Evolutionary conservation across 2,113 vertebrate genomes (phyloP).

Genomic region (Istiophorus platypterus): DNA sequence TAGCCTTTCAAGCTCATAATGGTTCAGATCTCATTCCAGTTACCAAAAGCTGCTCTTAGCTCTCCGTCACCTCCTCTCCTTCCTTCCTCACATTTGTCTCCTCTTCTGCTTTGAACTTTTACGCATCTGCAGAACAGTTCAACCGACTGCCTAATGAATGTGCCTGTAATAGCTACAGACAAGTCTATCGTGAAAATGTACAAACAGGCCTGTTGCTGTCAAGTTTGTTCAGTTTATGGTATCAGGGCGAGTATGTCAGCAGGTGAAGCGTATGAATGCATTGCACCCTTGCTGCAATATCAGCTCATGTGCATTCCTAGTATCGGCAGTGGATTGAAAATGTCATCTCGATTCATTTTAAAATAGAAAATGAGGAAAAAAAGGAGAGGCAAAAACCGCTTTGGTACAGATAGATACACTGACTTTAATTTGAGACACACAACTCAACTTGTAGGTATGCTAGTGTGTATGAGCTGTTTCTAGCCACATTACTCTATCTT

Average conservation of each 20-base stretch:
- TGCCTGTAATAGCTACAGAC: not conserved
- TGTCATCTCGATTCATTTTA: not conserved
- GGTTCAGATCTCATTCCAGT: not conserved
- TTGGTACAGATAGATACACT: not conserved
- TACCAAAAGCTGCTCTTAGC: not conserved
- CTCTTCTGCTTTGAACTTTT: slow-evolving; percentile 47
- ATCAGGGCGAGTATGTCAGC: not conserved
- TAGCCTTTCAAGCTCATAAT: not conserved
- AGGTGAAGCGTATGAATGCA: not conserved
- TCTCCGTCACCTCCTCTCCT: slow-evolving; percentile 15
- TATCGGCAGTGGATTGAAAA: not conserved
- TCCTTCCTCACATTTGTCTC: slow-evolving; percentile 10
- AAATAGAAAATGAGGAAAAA: no score
- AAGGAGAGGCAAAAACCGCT: not conserved
- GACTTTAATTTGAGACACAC: not conserved
- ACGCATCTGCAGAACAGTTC: slow-evolving; percentile 50
- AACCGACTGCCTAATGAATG: not conserved
- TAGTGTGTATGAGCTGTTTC: not conserved
- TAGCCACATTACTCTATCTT: not conserved
- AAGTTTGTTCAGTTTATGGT: not conserved
- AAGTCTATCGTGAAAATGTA: not conserved
- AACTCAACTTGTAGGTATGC: not conserved
- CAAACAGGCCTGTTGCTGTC: not conserved
- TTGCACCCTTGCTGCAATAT: not conserved
- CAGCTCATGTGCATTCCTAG: slow-evolving; percentile 4